Evolutionary conservation across 2,113 vertebrate genomes (phyloP).

Genomic region (Coryphaenoides rupestris): DNA sequence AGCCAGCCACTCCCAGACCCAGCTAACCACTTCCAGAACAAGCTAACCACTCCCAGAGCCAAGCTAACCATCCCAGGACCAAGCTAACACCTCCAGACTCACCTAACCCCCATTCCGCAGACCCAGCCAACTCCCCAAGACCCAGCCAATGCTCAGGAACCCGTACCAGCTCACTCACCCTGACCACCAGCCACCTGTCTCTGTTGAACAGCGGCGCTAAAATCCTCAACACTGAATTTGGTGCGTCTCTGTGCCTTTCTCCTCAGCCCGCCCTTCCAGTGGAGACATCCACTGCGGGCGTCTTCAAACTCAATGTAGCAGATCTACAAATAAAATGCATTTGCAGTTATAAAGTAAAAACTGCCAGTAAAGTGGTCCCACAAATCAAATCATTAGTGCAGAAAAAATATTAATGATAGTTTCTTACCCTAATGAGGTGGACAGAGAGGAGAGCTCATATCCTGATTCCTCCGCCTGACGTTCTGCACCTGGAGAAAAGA

Average conservation of each 20-base stretch:
- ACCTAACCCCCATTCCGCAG: too few species aligned
- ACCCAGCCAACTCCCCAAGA: too few species aligned
- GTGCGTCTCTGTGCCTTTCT: slow-evolving; percentile 45
- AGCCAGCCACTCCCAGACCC: too few species aligned
- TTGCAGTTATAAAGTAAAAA: too few species aligned
- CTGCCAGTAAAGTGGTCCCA: not conserved
- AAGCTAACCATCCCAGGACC: too few species aligned
- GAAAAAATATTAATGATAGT: not conserved
- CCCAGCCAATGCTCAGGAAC: too few species aligned
- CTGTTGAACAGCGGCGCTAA: slow-evolving; percentile 60
- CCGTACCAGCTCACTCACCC: too few species aligned
- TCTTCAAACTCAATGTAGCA: slow-evolving; percentile 52
- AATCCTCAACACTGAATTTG: slow-evolving; percentile 57
- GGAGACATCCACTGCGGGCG: slow-evolving; percentile 43
- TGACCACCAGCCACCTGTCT: slow-evolving; percentile 30
- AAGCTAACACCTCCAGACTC: too few species aligned
- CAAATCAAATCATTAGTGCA: not conserved
- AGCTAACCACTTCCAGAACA: too few species aligned
- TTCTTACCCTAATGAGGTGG: slow-evolving; percentile 43
- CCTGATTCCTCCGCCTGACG: slow-evolving; percentile 15
- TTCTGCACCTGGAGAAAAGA: slow-evolving; percentile 33
- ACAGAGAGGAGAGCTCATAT: slow-evolving; percentile 24
- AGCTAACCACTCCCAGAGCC: too few species aligned
- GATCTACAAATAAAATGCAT: too few species aligned
- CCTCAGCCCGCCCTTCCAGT: slow-evolving; percentile 52